A percentile compares a stretch with the other conserved stretches of the same genome.
Evolutionary conservation across 2,888 invertebrate genomes (phyloP).

Genomic region (Alitta virens): DNA sequence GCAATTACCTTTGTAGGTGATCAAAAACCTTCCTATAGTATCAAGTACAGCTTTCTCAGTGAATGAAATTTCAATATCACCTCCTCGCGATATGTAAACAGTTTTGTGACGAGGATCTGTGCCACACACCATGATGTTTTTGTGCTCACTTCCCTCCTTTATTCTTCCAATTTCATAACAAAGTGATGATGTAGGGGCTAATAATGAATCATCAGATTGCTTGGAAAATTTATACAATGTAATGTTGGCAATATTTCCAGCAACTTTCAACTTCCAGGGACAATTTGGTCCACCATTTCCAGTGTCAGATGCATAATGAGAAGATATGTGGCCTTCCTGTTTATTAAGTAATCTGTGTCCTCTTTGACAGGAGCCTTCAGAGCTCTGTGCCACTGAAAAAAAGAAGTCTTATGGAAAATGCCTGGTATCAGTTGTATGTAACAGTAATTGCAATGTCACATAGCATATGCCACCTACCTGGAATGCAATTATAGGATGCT

Average conservation of each 20-base stretch:
- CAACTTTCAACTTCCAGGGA: neutral
- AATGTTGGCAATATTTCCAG: neutral
- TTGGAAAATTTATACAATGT: neutral
- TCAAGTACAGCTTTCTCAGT: constrained; percentile 7
- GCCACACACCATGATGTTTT: constrained; percentile 9
- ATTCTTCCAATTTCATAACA: constrained; percentile 9
- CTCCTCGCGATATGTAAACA: constrained; percentile 10
- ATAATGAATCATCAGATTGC: neutral
- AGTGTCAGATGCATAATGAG: neutral
- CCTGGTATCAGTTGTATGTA: too few relatives aligned
- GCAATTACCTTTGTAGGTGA: constrained; percentile 17
- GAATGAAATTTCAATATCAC: constrained; percentile 10
- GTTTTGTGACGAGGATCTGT: neutral
- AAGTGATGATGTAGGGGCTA: neutral
- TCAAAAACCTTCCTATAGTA: constrained; percentile 10
- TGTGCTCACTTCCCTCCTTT: neutral
- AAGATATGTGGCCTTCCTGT: neutral
- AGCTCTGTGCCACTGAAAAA: too few relatives aligned
- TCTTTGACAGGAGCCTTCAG: too few relatives aligned
- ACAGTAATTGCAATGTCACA: too few relatives aligned
- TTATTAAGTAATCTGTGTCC: too few relatives aligned
- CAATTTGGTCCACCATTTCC: neutral
- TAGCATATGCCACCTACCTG: too few relatives aligned
- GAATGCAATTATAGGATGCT: too few relatives aligned
- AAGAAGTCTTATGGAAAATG: too few relatives aligned